phyloP scores from a whole-genome alignment of 2,113 vertebrate genomes.

The Theristicus caerulescens region DNA sequence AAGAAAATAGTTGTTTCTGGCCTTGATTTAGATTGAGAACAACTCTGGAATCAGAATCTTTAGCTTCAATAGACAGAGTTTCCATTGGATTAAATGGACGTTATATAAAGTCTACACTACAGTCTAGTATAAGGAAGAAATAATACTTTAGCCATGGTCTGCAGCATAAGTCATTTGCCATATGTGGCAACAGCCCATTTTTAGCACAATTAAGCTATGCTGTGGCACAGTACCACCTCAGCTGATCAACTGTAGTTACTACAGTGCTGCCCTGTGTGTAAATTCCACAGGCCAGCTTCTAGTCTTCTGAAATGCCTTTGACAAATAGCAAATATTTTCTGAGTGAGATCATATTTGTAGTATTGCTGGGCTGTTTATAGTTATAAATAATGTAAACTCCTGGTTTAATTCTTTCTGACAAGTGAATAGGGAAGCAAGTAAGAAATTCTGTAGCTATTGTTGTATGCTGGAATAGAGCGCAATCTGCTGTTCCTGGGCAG shows the following conservation, averaged over 20 bases:
- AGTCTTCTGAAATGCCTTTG: not conserved
- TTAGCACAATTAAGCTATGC: not conserved
- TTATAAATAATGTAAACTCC: not conserved
- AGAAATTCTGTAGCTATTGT: not conserved
- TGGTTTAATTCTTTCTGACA: not conserved
- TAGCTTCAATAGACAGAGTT: not conserved
- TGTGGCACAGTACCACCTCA: not conserved
- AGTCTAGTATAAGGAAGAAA: not conserved
- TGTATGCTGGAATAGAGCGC: not conserved
- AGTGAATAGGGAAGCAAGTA: not conserved
- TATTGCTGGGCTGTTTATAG: not conserved
- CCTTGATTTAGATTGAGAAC: not conserved
- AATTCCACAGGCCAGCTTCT: not conserved
- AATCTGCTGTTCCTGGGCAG: not conserved
- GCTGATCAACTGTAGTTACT: not conserved
- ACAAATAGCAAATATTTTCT: not conserved
- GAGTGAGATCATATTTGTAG: not conserved
- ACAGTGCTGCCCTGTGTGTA: not conserved
- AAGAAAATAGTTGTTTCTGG: not conserved
- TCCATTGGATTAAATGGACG: not conserved
- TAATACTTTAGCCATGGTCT: not conserved
- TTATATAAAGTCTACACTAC: not conserved
- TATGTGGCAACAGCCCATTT: not conserved
- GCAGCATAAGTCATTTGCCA: not conserved
- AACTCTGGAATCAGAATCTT: not conserved